Evolutionary conservation across 1,140 invertebrate species (phyloP), one percentile per base, ranked within the genome.

Genomic region (Drosophila murphyi): DNA sequence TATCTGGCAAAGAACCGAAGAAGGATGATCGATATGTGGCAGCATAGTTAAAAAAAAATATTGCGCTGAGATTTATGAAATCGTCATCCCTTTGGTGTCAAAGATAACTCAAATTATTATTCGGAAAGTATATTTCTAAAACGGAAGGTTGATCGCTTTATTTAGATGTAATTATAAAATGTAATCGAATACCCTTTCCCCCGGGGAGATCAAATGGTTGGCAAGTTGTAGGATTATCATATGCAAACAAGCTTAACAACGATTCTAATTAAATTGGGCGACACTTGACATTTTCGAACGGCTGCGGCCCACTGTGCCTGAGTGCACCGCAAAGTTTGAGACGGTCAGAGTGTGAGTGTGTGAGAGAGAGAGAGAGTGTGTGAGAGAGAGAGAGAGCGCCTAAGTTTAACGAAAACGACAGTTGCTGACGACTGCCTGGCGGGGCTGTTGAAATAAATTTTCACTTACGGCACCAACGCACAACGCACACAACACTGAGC

Each of bases 391-490:
- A 32, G 20, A 45, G 41, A 55, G 39, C 37, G 72, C 47, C 61
- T 47, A 62, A 72, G 57, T 72, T 20, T 72, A 57, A 56, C 80
- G 78, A 65, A 81, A 87, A 81, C 73, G 85, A 89, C 85, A 78
- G 80, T 87, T 86, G 82, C 39, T 81, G 48, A 63, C 65, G 83
- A 87, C 78, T 82, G 76, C 72, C 80, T 73, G 83, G 83, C 68
- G 76, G 78, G 80, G 50, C 76, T 80, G 80, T 87, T 87, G 83
- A 77, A 87, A 88, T 88, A 87, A 88, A 88, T 87, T 87, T 87
- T 87, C 83, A 87, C 83, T 87, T 87, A 88, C 77, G 80, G 80
- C 71, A 79, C 85, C 71, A 79, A 67, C 80, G 74, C 77, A 68
- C n/a, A 28, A 32, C 20, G 52, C 55, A 72, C 63, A 60, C 51